These are phyloP conservation scores for Selene dorsalis DNA, from an alignment of 2,797 vertebrate species.

Conservation along the genomic window DNA sequence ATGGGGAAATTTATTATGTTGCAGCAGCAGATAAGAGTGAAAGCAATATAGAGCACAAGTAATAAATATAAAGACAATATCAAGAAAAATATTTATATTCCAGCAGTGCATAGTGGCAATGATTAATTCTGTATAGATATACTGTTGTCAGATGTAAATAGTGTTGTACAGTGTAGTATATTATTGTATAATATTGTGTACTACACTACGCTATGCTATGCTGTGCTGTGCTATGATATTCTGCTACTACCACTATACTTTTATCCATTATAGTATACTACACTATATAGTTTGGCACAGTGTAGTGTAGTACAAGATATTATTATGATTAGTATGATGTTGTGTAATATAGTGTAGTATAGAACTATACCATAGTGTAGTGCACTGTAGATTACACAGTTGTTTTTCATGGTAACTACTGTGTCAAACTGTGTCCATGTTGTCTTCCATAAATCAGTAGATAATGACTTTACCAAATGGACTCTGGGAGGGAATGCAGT, in stretches of 20 bases:
- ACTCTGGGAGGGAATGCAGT: background rate
- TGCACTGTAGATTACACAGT: background rate
- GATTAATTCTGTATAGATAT: too few species aligned
- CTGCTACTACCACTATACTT: too few species aligned
- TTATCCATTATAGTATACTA: too few species aligned
- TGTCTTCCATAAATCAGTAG: background rate
- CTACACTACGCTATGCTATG: too few species aligned
- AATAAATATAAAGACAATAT: too few species aligned
- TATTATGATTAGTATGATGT: background rate
- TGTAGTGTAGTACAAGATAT: background rate
- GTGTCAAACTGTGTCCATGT: background rate
- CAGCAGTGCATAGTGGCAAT: too few species aligned
- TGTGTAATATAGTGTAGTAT: background rate
- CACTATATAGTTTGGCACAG: background rate
- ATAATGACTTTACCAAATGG: conserved; percentile 26
- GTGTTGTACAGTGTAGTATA: background rate
- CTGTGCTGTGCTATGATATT: too few species aligned
- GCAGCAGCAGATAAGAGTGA: too few species aligned
- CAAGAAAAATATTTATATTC: too few species aligned
- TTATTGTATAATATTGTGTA: background rate
- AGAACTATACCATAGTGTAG: background rate
- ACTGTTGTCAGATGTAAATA: too few species aligned
- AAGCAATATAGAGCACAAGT: too few species aligned
- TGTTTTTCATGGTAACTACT: conserved; percentile 8
- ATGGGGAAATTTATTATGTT: too few species aligned